A percentile compares a stretch with the other conserved stretches of the same genome.
Evolutionary conservation across 2,113 vertebrate species (phyloP).

Genomic region (Rhinichthys klamathensis): DNA sequence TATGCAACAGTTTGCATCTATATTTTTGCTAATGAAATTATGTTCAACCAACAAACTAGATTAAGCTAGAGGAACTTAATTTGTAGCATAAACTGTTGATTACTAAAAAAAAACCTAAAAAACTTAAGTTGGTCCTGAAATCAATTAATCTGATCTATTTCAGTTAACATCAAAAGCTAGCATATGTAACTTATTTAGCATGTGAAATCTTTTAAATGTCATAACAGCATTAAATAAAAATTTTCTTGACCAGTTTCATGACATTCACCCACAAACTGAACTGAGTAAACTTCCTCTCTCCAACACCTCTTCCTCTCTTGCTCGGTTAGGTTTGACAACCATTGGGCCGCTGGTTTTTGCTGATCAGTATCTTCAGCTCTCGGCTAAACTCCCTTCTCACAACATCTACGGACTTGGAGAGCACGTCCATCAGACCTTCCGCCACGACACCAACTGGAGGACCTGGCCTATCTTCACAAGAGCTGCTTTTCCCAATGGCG

Average conservation of each 20-base stretch:
- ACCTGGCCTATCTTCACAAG: constrained; percentile 91
- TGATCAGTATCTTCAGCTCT: constrained; percentile 91
- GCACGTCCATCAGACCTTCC: constrained; percentile 85
- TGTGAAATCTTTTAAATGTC: too few species aligned
- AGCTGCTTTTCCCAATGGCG: constrained; percentile 81
- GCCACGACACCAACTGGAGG: constrained; percentile 86
- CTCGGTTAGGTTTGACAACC: constrained; percentile 81
- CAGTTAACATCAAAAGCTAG: too few species aligned
- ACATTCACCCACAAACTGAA: neutral
- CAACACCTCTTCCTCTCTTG: constrained; percentile 10
- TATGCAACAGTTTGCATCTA: too few species aligned
- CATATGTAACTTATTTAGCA: too few species aligned
- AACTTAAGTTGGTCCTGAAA: too few species aligned
- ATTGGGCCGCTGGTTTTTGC: constrained; percentile 87
- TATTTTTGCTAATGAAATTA: too few species aligned
- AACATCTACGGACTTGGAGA: constrained; percentile 95
- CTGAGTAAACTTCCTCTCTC: neutral
- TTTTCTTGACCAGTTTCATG: neutral
- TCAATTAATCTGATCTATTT: too few species aligned
- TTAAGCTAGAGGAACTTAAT: too few species aligned
- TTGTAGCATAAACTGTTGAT: too few species aligned
- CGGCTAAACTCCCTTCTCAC: constrained; percentile 82
- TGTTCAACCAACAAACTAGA: too few species aligned
- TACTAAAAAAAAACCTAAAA: too few species aligned
- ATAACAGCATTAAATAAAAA: neutral